These are phyloP conservation scores for Empidonax traillii DNA, from an alignment of 2,113 vertebrate species.

Conservation along the genomic window DNA sequence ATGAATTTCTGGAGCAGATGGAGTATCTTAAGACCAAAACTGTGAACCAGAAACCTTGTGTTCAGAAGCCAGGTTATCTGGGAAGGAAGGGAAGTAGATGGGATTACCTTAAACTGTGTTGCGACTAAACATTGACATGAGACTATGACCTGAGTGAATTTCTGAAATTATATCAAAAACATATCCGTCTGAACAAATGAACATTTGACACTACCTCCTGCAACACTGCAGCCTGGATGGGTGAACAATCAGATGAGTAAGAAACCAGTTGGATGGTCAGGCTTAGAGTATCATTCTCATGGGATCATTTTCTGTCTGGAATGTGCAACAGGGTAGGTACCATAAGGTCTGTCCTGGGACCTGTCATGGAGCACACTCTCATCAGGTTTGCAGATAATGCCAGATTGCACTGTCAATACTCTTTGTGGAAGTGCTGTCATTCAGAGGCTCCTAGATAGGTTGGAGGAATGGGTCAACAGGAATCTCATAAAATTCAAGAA, in stretches of 20 bases:
- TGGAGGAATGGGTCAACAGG: not conserved
- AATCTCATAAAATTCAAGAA: not conserved
- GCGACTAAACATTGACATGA: not conserved
- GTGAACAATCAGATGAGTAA: not conserved
- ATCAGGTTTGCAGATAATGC: not conserved
- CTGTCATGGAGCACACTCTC: not conserved
- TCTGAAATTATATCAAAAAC: not conserved
- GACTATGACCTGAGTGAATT: not conserved
- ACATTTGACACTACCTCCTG: not conserved
- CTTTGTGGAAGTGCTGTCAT: not conserved
- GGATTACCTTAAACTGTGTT: not conserved
- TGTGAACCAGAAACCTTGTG: not conserved
- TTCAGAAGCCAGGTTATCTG: not conserved
- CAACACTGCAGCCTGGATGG: not conserved
- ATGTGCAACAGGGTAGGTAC: not conserved
- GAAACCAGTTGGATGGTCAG: not conserved
- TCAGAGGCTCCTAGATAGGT: not conserved
- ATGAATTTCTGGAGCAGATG: not conserved
- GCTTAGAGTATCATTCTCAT: not conserved
- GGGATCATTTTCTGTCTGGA: not conserved
- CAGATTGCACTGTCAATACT: not conserved
- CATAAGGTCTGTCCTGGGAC: not conserved
- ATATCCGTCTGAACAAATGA: fast-evolving
- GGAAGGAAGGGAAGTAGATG: not conserved
- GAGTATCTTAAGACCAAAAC: not conserved